Conservation (phyloP, 2,113 vertebrate genomes). For the Chrysemys picta region DNA sequence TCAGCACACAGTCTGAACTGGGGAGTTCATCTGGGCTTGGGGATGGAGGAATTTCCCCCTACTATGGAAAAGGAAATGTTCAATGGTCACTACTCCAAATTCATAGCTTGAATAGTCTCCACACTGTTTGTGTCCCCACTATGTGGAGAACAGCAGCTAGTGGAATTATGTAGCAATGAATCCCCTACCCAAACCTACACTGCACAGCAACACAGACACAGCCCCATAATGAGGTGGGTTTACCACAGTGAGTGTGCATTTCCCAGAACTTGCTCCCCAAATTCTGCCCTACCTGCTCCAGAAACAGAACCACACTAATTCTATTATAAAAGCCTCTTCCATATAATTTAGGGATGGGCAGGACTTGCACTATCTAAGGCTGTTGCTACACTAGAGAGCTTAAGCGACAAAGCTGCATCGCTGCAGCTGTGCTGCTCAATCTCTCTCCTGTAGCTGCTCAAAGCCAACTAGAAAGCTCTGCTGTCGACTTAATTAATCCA, state of each 20-base stretch:
- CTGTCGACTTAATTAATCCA: too few relatives aligned
- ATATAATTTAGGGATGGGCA: neutral
- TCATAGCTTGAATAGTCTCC: neutral
- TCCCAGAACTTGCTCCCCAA: neutral
- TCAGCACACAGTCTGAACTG: neutral
- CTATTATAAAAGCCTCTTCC: neutral
- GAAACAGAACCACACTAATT: neutral
- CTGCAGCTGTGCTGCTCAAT: too few relatives aligned
- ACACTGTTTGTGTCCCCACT: neutral
- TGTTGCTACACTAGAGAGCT: too few relatives aligned
- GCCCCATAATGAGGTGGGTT: accelerated
- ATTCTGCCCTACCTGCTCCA: neutral
- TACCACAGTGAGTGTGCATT: accelerated
- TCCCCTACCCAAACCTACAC: neutral
- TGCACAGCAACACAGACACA: neutral
- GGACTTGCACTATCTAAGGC: neutral
- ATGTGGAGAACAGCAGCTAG: neutral
- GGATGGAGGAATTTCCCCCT: neutral
- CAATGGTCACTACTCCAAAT: neutral
- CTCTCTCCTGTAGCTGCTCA: too few relatives aligned
- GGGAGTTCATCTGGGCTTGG: neutral
- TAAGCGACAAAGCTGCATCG: too few relatives aligned
- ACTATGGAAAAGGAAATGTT: neutral
- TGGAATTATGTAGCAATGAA: neutral
- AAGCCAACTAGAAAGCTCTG: too few relatives aligned